Base-by-base conservation (phyloP, 2,797 vertebrate species). In the Oreortyx pictus region DNA sequence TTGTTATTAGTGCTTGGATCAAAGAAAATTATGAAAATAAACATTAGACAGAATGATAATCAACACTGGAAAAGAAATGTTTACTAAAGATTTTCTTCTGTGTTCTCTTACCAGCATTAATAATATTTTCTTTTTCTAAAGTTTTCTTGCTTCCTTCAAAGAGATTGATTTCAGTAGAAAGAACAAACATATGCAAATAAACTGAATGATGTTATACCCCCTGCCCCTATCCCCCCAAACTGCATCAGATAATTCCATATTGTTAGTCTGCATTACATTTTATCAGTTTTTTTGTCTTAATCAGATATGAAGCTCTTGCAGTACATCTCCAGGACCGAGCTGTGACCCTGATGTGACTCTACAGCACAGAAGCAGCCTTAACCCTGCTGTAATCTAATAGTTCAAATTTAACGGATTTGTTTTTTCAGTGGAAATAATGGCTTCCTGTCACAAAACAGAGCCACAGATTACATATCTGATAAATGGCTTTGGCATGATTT, bases 1-100 rank as follows among this genome's bases (percentile, higher is more conserved):
- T 96, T 95, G 79, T 94, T 97, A 93, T 94, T 92, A 97, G 96
- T 94, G 67, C 94, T 93, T 86, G 88, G 95, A 97, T 97, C 95
- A 97, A 96, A 97, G 96, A 93, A 97, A 97, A 96, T 93, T 86
- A 82, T 92, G 93, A 96, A 97, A 97, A 97, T 97, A 97, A 97
- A 92, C 94, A 95, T 96, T 97, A 97, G 97, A 94, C 90, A 77
- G 95, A 97, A 95, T 93, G 94, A 97, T 96, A 86, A 88, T 96
- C 97, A 83, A 94, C 95, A 89, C 82, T 95, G 86, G 72, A 95
- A 97, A 96, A 91, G 84, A 97, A 94, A 93, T 94, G 96, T 96
- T 97, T 95, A 95, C 75, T 92, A 90, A 82, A 94, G 86, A 95
- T 94, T 94, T 96, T 94, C 91, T 90, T 89, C 87, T 91, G 82